A percentile compares a stretch with the other conserved stretches of the same genome.
Evolutionary conservation across 2,888 invertebrate genomes (phyloP).

Genomic region (Clistopyga incitator): DNA sequence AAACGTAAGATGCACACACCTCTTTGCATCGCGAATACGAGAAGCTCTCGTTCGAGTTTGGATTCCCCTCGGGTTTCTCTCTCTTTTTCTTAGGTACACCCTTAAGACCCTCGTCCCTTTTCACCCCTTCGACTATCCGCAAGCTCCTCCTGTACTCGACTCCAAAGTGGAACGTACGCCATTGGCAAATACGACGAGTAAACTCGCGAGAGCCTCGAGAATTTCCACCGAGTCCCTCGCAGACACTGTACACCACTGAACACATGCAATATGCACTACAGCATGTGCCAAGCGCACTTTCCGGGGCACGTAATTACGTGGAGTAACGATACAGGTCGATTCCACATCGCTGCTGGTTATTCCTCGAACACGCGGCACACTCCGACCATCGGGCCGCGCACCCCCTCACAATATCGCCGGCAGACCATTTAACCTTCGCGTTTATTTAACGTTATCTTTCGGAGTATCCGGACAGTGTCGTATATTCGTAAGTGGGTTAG

Average conservation of each 20-base stretch:
- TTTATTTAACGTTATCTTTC: neutral
- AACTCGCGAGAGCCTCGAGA: neutral
- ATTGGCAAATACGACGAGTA: constrained; percentile 43
- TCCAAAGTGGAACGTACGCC: constrained; percentile 44
- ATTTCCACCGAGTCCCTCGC: constrained; percentile 24
- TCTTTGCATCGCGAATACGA: constrained; percentile 31
- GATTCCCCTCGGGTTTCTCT: constrained; percentile 32
- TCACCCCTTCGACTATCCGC: neutral
- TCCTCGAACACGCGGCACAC: too few species aligned
- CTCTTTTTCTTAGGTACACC: neutral
- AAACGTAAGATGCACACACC: neutral
- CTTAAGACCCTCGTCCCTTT: neutral
- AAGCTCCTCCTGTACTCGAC: constrained; percentile 9
- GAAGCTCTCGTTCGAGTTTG: constrained; percentile 41
- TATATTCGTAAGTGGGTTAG: constrained; percentile 6
- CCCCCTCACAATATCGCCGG: neutral
- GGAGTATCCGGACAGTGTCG: neutral
- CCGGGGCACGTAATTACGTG: constrained; percentile 32
- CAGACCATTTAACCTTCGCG: neutral
- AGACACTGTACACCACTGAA: neutral
- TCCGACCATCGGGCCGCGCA: neutral
- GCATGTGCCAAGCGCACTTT: constrained; percentile 12
- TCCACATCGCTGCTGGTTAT: neutral
- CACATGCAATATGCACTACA: neutral
- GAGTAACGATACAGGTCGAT: constrained; percentile 19